A percentile compares a stretch with the other conserved stretches of the same genome.
Conservation (phyloP, 2,797 vertebrate species). For the Tenualosa thibaudeaui region DNA sequence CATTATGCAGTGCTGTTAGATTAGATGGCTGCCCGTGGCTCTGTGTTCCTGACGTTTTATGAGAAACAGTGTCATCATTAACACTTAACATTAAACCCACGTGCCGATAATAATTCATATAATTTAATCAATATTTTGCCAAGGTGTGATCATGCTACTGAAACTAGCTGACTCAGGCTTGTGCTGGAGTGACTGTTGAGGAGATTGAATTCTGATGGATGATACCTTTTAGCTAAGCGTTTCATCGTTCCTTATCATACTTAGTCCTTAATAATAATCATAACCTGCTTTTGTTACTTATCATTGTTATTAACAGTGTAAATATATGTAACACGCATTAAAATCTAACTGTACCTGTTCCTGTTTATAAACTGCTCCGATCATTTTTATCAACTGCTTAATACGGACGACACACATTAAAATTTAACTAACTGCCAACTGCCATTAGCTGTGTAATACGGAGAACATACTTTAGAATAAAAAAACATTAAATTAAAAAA, state of each 20-base stretch:
- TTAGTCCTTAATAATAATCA: neutral
- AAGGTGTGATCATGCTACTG: neutral
- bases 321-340: neutral
- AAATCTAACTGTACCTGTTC: too few species aligned
- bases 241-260: neutral
- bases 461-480: too few species aligned
- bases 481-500: too few species aligned
- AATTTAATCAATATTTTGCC: conserved; percentile 18
- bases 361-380: too few species aligned
- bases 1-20: neutral
- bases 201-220: neutral
- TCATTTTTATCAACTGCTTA: too few species aligned
- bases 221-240: neutral
- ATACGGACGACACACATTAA: too few species aligned
- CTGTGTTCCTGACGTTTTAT: neutral
- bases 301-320: neutral
- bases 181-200: neutral
- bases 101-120: neutral
- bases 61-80: neutral
- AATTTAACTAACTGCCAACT: too few species aligned
- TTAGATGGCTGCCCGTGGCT: neutral
- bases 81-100: conserved; percentile 7
- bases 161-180: neutral
- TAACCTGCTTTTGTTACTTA: neutral
- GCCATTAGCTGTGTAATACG: too few species aligned